Conservation (phyloP, 2,888 invertebrate species). For the Halictus ligatus region DNA sequence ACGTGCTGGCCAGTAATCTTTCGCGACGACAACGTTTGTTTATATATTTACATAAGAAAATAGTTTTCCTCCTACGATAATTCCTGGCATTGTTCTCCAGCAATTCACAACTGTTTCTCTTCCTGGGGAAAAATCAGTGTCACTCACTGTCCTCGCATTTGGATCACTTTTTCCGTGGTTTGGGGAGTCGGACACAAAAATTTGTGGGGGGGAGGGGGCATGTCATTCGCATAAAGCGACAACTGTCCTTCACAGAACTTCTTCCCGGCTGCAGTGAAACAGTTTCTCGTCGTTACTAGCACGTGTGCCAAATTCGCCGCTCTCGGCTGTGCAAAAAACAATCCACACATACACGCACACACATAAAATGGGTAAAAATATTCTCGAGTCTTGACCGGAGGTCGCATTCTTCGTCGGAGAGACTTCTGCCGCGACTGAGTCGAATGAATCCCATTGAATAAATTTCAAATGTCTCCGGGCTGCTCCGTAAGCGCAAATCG, state of each 20-base stretch:
- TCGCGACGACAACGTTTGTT: neutral
- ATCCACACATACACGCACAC: neutral
- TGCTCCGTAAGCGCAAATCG: constrained; percentile 48
- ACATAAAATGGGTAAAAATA: constrained; percentile 47
- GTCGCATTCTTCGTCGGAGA: constrained; percentile 52
- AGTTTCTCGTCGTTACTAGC: constrained; percentile 44
- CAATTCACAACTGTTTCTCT: neutral
- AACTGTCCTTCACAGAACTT: constrained; percentile 41
- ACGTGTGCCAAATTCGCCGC: constrained; percentile 53
- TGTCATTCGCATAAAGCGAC: neutral
- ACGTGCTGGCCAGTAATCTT: neutral
- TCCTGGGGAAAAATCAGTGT: neutral
- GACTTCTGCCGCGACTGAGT: constrained; percentile 42
- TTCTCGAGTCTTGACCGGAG: constrained; percentile 44
- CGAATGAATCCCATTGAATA: constrained; percentile 42
- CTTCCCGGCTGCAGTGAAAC: constrained; percentile 38
- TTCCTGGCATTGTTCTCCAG: neutral
- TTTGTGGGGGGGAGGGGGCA: neutral
- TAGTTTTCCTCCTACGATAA: too few relatives aligned
- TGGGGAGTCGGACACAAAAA: neutral
- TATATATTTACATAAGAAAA: neutral
- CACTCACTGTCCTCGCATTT: neutral
- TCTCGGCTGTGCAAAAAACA: constrained; percentile 39
- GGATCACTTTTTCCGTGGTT: neutral
- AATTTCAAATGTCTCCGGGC: constrained; percentile 43